Evolutionary conservation across 2,888 invertebrate species (phyloP).

Genomic region (Andricus curvator): DNA sequence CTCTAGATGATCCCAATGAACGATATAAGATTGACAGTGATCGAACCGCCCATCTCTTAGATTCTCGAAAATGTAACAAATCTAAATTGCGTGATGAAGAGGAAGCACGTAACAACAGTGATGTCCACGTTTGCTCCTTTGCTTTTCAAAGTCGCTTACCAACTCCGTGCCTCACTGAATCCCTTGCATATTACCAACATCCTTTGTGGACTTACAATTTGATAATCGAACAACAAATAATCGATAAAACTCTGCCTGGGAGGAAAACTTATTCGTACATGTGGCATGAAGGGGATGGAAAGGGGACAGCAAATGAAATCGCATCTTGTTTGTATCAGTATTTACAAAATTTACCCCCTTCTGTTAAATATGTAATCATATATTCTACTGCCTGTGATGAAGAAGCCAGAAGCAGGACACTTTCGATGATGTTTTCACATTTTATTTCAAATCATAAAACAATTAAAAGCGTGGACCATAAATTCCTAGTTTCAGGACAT

Average conservation of each 20-base stretch:
- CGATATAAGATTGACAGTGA: neutral
- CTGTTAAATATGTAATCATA: constrained; percentile 3
- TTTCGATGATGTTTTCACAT: constrained; percentile 11
- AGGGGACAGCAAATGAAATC: constrained; percentile 58
- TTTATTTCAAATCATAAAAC: constrained; percentile 8
- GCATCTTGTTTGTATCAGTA: constrained; percentile 51
- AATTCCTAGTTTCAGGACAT: constrained; percentile 45
- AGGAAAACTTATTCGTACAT: constrained; percentile 47
- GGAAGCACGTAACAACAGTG: neutral
- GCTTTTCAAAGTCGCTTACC: constrained; percentile 41
- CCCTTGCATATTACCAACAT: constrained; percentile 5
- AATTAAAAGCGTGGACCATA: constrained; percentile 44
- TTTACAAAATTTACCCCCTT: constrained; percentile 23
- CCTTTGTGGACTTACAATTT: constrained; percentile 50
- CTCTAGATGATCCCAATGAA: neutral
- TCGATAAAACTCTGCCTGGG: neutral
- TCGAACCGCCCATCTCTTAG: neutral
- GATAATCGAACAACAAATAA: constrained; percentile 38
- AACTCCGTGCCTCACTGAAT: constrained; percentile 16
- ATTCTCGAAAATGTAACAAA: neutral
- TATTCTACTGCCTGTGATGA: constrained; percentile 41
- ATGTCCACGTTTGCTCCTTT: constrained; percentile 40
- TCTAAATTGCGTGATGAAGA: constrained; percentile 17
- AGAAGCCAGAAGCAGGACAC: neutral
- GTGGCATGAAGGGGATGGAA: constrained; percentile 57